Percentiles rank a stretch among this genome's conserved stretches.
Conservation (phyloP, 2,888 invertebrate species). For the Mystacides longicornis region DNA sequence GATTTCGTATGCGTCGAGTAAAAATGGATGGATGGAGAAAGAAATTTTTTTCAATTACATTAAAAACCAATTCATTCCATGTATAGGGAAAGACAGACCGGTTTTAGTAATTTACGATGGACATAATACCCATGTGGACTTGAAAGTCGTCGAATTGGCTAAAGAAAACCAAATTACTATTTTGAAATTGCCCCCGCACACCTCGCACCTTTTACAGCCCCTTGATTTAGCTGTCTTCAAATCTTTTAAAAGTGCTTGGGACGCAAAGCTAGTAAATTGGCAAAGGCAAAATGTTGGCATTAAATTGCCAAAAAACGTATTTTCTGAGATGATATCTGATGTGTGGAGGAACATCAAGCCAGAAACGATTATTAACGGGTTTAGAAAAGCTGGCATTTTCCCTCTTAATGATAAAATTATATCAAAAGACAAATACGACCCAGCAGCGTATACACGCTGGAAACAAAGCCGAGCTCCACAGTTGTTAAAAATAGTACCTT, state of each 20-base stretch:
- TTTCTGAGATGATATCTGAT: background rate
- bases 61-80: background rate
- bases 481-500: too few relatives aligned
- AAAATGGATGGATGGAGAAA: background rate
- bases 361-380: background rate
- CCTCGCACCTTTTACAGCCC: constrained; percentile 1
- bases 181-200: background rate
- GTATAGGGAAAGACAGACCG: background rate
- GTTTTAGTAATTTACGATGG: background rate
- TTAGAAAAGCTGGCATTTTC: too few relatives aligned
- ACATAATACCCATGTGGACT: background rate
- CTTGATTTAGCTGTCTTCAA: constrained; percentile 6
- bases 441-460: too few relatives aligned
- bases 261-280: constrained; percentile 1
- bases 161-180: constrained; percentile 3
- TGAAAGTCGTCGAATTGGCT: background rate
- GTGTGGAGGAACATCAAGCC: background rate
- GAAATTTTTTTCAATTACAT: background rate
- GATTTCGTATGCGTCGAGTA: background rate
- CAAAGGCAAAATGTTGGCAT: background rate
- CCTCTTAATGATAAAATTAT: too few relatives aligned
- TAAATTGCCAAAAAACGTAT: constrained; percentile 7
- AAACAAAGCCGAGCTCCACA: too few relatives aligned
- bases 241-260: constrained; percentile 1
- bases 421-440: too few relatives aligned